These are phyloP conservation scores for Magallana gigas DNA, from an alignment of 1,140 invertebrate genomes.

Conservation along the genomic window DNA sequence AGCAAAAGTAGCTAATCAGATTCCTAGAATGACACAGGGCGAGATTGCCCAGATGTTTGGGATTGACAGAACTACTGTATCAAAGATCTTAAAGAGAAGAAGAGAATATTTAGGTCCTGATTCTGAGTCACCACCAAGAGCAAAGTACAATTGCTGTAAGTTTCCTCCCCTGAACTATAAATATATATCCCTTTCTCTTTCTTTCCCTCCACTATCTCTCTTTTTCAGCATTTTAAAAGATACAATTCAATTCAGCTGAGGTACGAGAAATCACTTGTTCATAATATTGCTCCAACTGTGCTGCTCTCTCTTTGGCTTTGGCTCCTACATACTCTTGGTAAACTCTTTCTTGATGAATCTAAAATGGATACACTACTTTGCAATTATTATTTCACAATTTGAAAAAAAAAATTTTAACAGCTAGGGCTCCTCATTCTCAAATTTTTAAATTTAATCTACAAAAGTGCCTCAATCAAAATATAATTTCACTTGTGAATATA, in stretches of 20 bases:
- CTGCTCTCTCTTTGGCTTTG: slow-evolving; percentile 73
- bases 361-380: slow-evolving; percentile 13
- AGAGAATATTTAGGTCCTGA: slow-evolving; percentile 35
- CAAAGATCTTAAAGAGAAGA: slow-evolving; percentile 60
- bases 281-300: slow-evolving; percentile 76
- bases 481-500: too few species aligned
- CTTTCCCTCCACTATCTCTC: neutral
- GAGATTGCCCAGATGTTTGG: slow-evolving; percentile 67
- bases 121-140: neutral
- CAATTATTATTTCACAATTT: too few species aligned
- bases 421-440: too few species aligned
- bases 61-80: slow-evolving; percentile 65
- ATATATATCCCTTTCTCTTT: neutral
- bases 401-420: too few species aligned
- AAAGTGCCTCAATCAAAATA: too few species aligned
- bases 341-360: slow-evolving; percentile 76
- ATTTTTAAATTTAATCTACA: too few species aligned
- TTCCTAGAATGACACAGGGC: slow-evolving; percentile 63
- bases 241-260: slow-evolving; percentile 70
- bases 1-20: slow-evolving; percentile 54
- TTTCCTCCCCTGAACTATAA: neutral
- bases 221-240: slow-evolving; percentile 52
- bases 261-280: slow-evolving; percentile 73
- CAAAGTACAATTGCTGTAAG: neutral
- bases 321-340: slow-evolving; percentile 74